A percentile compares a stretch with the other conserved stretches of the same genome.
Conservation (phyloP, 2,888 invertebrate genomes). For the Malacosoma neustria region DNA sequence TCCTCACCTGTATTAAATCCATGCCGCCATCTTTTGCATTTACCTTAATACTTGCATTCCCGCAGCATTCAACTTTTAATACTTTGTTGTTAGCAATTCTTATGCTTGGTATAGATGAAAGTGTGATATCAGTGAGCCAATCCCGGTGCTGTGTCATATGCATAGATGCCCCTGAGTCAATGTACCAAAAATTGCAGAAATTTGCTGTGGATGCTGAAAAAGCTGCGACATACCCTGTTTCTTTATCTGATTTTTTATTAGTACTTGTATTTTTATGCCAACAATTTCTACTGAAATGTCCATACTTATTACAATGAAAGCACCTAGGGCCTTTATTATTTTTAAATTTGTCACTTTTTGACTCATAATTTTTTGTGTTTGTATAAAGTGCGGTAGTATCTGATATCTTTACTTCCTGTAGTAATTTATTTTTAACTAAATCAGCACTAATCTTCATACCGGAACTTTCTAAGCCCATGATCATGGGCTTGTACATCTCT, state of each 20-base stretch:
- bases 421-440: slow-evolving; percentile 2
- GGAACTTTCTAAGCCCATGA: slow-evolving; percentile 4
- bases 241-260: background rate
- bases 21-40: background rate
- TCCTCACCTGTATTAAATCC: background rate
- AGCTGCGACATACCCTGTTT: background rate
- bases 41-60: background rate
- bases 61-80: slow-evolving; percentile 1
- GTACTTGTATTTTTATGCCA: background rate
- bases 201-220: background rate
- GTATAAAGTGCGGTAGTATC: background rate
- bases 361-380: too few species aligned
- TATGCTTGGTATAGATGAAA: slow-evolving; percentile 2
- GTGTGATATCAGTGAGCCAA: slow-evolving; percentile 4
- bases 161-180: slow-evolving; percentile 16
- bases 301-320: slow-evolving; percentile 3
- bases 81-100: slow-evolving; percentile 3
- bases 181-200: slow-evolving; percentile 21
- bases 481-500: slow-evolving; percentile 4
- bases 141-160: slow-evolving; percentile 13
- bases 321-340: slow-evolving; percentile 3
- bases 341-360: background rate
- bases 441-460: slow-evolving; percentile 4
- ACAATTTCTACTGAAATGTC: slow-evolving; percentile 2
- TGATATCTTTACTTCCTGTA: slow-evolving; percentile 2